phyloP scores from a whole-genome alignment of 1,140 invertebrate genomes.

The Halesus radiatus region DNA sequence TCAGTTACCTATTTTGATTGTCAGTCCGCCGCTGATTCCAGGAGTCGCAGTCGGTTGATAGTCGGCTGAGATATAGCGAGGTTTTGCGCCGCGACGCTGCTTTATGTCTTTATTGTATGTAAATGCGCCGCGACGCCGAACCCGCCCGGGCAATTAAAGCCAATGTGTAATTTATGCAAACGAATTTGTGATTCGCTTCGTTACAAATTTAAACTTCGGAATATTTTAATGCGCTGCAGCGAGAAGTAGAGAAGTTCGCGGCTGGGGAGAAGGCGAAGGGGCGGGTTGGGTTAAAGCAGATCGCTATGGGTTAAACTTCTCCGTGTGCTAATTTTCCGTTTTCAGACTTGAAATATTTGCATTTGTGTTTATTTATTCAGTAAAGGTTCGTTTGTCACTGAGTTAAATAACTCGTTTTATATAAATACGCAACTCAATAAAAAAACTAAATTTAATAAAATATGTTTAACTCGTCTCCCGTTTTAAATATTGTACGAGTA shows the following conservation, averaged over 20 bases:
- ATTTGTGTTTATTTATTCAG: no score
- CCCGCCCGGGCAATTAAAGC: constrained; percentile 56
- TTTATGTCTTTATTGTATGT: constrained; percentile 51
- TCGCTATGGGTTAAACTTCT: background rate
- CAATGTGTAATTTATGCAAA: constrained; percentile 59
- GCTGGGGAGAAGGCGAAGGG: constrained; percentile 20
- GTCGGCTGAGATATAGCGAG: constrained; percentile 26
- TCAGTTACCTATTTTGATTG: no score
- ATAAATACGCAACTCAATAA: no score
- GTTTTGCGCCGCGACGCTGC: background rate
- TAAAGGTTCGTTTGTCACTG: no score
- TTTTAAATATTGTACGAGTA: no score
- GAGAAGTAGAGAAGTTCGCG: background rate
- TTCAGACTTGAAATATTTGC: no score
- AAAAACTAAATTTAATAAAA: no score
- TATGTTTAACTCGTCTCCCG: no score
- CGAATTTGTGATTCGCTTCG: constrained; percentile 59
- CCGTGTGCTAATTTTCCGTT: no score
- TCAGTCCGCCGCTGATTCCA: background rate
- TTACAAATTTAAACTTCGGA: constrained; percentile 59
- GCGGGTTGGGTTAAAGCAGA: constrained; percentile 16
- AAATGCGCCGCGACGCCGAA: constrained; percentile 47
- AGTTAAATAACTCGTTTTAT: background rate
- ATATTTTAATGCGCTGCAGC: constrained; percentile 52
- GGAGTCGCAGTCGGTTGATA: background rate